phyloP scores from a whole-genome alignment of 2,888 invertebrate species.

The Celastrina argiolus region DNA sequence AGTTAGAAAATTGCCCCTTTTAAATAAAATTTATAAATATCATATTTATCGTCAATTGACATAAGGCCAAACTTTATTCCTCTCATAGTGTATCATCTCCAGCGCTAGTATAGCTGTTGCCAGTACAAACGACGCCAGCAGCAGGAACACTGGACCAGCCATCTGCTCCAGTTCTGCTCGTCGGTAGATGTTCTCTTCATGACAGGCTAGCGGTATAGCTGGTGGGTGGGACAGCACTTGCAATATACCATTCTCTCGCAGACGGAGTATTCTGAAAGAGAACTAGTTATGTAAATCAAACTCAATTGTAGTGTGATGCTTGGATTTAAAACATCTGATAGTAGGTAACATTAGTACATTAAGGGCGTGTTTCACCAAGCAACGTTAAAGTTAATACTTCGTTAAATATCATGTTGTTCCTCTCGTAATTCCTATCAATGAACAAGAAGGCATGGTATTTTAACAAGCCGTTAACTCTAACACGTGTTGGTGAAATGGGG shows the following conservation, averaged over 20 bases:
- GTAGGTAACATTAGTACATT: too few relatives aligned
- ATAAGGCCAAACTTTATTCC: conserved; percentile 46
- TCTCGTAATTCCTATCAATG: too few relatives aligned
- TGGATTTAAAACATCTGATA: too few relatives aligned
- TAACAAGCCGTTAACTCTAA: too few relatives aligned
- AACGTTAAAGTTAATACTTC: too few relatives aligned
- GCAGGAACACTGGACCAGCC: conserved; percentile 37
- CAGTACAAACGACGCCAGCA: conserved; percentile 35
- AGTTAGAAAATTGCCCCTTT: too few relatives aligned
- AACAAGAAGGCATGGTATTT: too few relatives aligned
- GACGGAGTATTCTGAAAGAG: conserved; percentile 45
- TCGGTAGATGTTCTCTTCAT: conserved; percentile 23
- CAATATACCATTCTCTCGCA: conserved; percentile 42
- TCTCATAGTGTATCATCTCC: conserved; percentile 41
- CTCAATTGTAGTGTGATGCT: too few relatives aligned
- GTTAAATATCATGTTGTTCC: too few relatives aligned
- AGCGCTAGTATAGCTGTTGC: conserved; percentile 40
- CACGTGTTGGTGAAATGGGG: too few relatives aligned
- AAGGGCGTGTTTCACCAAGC: too few relatives aligned
- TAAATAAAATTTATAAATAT: too few relatives aligned
- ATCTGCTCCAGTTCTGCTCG: conserved; percentile 41
- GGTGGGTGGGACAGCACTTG: not conserved
- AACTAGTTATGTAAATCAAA: not conserved
- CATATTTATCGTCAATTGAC: conserved; percentile 38
- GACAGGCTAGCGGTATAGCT: not conserved